Conservation (phyloP, 2,888 invertebrate species). For the Xiphydria camelus region DNA sequence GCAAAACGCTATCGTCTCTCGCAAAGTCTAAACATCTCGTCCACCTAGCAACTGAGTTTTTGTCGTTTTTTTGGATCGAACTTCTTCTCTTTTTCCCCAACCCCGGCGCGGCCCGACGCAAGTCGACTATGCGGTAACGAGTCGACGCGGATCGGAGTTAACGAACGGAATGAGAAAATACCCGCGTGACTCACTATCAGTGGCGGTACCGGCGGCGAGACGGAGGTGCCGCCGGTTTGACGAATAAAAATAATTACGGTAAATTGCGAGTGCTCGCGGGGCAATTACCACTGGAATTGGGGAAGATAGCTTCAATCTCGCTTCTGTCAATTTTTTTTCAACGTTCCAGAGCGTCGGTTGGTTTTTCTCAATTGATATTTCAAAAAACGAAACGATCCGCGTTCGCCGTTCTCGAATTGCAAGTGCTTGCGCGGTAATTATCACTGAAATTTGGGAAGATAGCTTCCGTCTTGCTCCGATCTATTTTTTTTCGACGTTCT, state of each 20-base stretch:
- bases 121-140: too few relatives aligned
- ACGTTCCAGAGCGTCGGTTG: conserved; percentile 13
- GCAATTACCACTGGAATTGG: conserved; percentile 17
- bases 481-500: too few relatives aligned
- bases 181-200: conserved; percentile 18
- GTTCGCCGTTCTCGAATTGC: not conserved
- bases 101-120: too few relatives aligned
- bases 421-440: too few relatives aligned
- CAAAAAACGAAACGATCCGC: conserved; percentile 4
- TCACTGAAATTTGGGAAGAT: too few relatives aligned
- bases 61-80: too few relatives aligned
- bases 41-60: too few relatives aligned
- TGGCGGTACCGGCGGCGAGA: conserved; percentile 13
- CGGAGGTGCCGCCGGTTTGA: conserved; percentile 17
- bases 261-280: conserved; percentile 20
- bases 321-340: conserved; percentile 2
- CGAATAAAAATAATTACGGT: conserved; percentile 18
- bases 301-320: conserved; percentile 4
- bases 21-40: too few relatives aligned
- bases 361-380: conserved; percentile 1
- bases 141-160: conserved; percentile 7
- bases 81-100: too few relatives aligned
- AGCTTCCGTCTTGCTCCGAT: too few relatives aligned
- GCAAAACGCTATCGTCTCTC: too few relatives aligned
- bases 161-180: conserved; percentile 27